phyloP scores from a whole-genome alignment of 2,113 vertebrate genomes.

The Pollimyrus isidori region DNA sequence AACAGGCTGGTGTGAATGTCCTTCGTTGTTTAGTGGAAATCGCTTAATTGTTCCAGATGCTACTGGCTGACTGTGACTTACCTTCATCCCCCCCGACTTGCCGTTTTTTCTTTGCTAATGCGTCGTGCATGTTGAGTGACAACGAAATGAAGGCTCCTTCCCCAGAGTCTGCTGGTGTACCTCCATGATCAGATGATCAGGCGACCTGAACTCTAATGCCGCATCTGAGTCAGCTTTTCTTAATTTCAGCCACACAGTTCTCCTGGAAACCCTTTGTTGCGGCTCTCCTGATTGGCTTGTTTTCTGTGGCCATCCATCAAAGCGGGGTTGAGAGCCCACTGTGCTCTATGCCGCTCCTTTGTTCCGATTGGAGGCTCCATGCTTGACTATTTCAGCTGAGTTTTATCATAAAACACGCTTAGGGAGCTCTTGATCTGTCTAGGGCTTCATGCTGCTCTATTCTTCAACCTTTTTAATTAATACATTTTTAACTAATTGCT shows the following conservation, averaged over 20 bases:
- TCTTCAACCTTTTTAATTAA: background rate
- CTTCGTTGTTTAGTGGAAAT: conserved; percentile 75
- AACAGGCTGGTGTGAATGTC: conserved; percentile 80
- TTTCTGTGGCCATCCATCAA: conserved; percentile 13
- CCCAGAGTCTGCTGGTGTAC: background rate
- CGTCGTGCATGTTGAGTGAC: background rate
- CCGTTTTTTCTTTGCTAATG: background rate
- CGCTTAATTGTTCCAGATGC: conserved; percentile 81
- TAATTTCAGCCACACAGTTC: background rate
- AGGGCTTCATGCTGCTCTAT: background rate
- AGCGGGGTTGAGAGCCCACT: conserved; percentile 42
- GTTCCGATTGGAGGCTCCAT: background rate
- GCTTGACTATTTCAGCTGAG: background rate
- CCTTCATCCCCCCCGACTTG: conserved; percentile 58
- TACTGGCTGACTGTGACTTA: conserved; percentile 69
- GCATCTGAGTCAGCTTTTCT: background rate
- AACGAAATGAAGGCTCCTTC: background rate
- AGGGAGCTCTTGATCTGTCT: background rate
- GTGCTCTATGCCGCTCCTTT: background rate
- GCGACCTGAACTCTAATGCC: background rate
- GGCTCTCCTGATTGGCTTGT: conserved; percentile 50
- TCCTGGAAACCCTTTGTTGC: background rate
- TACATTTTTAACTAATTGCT: background rate
- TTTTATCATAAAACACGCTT: background rate
- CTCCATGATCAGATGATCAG: background rate